Evolutionary conservation across 2,888 invertebrate genomes (phyloP).

Genomic region (Dione vanillae): DNA sequence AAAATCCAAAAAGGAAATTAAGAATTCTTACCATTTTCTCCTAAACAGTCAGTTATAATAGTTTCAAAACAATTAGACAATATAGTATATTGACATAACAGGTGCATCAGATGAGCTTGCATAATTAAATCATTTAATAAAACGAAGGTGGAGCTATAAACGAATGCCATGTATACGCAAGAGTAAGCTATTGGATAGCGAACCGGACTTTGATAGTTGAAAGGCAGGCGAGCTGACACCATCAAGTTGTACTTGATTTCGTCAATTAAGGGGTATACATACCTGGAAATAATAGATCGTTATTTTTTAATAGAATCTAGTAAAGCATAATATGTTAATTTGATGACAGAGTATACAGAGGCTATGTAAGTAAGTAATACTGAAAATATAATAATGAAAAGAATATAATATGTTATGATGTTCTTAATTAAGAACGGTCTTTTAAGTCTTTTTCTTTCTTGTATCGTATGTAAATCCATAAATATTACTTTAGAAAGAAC

Average conservation of each 20-base stretch:
- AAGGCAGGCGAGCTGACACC: constrained; percentile 61
- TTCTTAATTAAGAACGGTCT: no score
- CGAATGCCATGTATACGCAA: constrained; percentile 56
- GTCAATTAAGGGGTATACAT: constrained; percentile 64
- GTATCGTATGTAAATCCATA: no score
- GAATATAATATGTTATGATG: no score
- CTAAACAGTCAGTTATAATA: constrained; percentile 58
- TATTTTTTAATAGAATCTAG: not conserved
- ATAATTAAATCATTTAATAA: constrained; percentile 68
- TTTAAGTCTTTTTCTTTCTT: no score
- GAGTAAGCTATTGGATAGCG: constrained; percentile 59
- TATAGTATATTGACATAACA: constrained; percentile 67
- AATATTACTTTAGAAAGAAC: no score
- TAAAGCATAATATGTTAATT: no score
- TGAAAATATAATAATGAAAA: no score
- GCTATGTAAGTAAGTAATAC: no score
- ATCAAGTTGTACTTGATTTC: constrained; percentile 69
- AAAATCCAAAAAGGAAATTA: no score
- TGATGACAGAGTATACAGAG: no score
- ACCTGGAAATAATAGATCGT: constrained; percentile 56
- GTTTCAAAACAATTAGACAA: constrained; percentile 67
- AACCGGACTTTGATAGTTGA: constrained; percentile 55
- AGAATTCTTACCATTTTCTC: constrained; percentile 43
- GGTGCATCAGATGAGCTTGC: constrained; percentile 66
- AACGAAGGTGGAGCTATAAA: constrained; percentile 63